Evolutionary conservation across 2,797 vertebrate genomes (phyloP).

Genomic region (Emydoidea blandingii): DNA sequence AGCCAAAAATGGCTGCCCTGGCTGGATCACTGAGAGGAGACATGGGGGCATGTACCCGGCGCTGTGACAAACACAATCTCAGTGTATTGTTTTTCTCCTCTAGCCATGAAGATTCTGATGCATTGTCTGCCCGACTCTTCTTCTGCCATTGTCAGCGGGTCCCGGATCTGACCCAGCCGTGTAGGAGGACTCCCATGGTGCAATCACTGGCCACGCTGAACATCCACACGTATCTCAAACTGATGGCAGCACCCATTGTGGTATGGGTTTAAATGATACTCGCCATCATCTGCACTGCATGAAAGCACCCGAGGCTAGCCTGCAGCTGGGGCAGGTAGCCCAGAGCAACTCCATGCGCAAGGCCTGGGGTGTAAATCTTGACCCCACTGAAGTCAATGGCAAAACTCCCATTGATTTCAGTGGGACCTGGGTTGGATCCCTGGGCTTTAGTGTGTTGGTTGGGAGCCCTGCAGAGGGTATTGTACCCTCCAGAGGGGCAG

Average conservation of each 20-base stretch:
- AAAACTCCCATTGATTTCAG: not conserved
- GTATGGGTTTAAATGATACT: constrained; percentile 73
- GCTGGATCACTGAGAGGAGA: not conserved
- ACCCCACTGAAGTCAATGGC: rapidly evolving
- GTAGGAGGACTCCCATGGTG: constrained; percentile 86
- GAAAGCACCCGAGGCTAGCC: not conserved
- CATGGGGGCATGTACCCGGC: not conserved
- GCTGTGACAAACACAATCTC: not conserved
- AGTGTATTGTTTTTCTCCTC: constrained; percentile 7
- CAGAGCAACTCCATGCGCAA: not conserved
- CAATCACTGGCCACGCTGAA: constrained; percentile 86
- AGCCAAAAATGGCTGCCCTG: not conserved
- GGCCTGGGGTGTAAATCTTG: rapidly evolving
- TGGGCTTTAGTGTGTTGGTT: not conserved
- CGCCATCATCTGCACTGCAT: rapidly evolving
- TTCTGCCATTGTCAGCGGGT: constrained; percentile 89
- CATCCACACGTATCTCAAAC: constrained; percentile 92
- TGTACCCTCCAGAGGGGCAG: too few relatives aligned
- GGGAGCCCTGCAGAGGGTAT: not conserved
- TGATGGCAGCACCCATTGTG: constrained; percentile 92
- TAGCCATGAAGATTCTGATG: constrained; percentile 78
- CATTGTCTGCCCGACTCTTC: constrained; percentile 82
- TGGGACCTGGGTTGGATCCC: not conserved
- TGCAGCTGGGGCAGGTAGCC: not conserved
- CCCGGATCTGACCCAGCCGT: constrained; percentile 77